These are phyloP conservation scores for Rhinolophus ferrumequinum DNA, from an alignment of 2,113 vertebrate species.

Conservation along the genomic window DNA sequence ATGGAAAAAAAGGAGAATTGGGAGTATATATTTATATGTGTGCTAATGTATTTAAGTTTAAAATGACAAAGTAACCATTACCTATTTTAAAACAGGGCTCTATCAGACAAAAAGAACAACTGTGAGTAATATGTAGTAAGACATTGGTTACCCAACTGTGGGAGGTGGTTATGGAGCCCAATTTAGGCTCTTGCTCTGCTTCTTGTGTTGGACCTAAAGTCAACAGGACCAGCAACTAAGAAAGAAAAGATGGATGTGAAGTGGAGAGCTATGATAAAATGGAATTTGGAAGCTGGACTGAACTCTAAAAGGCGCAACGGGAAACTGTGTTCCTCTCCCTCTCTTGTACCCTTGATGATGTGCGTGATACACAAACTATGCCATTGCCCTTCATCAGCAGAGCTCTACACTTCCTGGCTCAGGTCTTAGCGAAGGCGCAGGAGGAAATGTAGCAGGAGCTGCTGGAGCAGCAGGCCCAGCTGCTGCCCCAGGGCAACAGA, in stretches of 20 bases:
- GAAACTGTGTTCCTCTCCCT: not conserved
- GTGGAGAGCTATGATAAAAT: not conserved
- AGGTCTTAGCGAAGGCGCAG: not conserved
- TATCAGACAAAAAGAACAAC: not conserved
- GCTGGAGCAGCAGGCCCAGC: not conserved
- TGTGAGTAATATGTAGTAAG: not conserved
- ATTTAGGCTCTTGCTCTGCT: not conserved
- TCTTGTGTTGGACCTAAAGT: not conserved
- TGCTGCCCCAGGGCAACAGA: not conserved
- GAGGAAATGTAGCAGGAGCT: not conserved
- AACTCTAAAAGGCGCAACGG: not conserved
- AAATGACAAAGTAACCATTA: not conserved
- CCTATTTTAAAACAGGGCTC: not conserved
- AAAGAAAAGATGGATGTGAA: not conserved
- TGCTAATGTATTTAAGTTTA: not conserved
- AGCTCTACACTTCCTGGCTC: rapidly evolving
- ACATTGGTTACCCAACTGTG: not conserved
- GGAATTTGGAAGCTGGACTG: not conserved
- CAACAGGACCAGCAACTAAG: not conserved
- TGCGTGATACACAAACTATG: too few relatives aligned
- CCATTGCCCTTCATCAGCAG: not conserved
- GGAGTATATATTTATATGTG: not conserved
- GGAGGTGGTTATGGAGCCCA: not conserved
- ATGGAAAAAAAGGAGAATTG: not conserved
- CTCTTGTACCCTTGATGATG: not conserved